A percentile compares a stretch with the other conserved stretches of the same genome.
Conservation (phyloP, 2,113 vertebrate genomes). For the Rhombomys opimus region DNA sequence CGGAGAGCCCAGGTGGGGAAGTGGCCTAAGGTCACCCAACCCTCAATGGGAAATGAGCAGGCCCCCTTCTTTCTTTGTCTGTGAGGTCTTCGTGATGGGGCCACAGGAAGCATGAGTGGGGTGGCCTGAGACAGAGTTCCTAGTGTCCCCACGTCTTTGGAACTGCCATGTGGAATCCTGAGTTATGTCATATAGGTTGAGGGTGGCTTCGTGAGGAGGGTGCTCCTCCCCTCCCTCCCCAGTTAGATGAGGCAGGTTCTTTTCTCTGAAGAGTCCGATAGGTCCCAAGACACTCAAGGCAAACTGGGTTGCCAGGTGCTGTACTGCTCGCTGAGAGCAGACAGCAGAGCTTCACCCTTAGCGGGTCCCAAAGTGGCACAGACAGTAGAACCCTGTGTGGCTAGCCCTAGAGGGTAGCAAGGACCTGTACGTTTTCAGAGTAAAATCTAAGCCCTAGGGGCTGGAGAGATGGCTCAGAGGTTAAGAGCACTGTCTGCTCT, state of each 20-base stretch:
- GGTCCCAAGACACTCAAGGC: not conserved
- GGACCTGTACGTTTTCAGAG: not conserved
- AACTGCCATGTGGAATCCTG: not conserved
- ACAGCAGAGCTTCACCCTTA: not conserved
- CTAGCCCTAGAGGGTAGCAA: not conserved
- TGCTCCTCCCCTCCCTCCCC: not conserved
- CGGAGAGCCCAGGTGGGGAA: not conserved
- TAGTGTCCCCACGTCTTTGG: rapidly evolving
- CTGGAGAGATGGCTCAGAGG: no score
- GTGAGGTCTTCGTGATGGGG: not conserved
- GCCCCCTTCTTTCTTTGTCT: not conserved
- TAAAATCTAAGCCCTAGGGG: no score
- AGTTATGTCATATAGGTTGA: not conserved
- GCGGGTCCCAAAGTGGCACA: not conserved
- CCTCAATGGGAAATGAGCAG: not conserved
- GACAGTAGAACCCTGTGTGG: not conserved
- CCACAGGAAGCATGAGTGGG: not conserved
- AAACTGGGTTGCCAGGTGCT: not conserved
- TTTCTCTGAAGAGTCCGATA: not conserved
- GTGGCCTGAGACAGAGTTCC: rapidly evolving
- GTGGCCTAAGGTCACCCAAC: not conserved
- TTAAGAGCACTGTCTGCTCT: no score
- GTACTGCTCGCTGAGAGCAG: not conserved
- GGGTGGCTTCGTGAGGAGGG: not conserved
- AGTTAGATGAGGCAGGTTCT: not conserved